phyloP scores from a whole-genome alignment of 92 coral and sea anemone genomes.

The Parazoanthus darwini region DNA sequence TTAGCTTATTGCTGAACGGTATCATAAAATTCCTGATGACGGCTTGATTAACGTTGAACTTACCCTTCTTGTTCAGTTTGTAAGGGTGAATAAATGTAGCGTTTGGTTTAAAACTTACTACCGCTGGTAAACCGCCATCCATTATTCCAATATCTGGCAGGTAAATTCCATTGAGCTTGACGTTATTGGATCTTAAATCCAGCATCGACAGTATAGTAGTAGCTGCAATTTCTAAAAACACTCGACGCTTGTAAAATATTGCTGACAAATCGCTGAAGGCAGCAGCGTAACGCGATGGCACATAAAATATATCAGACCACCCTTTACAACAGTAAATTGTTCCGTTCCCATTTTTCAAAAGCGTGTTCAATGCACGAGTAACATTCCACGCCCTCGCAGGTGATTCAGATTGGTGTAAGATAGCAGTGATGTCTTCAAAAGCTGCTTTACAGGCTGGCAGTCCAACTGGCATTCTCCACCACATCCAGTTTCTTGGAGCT shows the following conservation, averaged over 20 bases:
- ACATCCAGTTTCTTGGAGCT: constrained; percentile 25
- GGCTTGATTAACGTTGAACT: neutral
- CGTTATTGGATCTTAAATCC: constrained; percentile 38
- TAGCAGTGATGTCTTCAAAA: neutral
- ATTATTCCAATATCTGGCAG: constrained; percentile 31
- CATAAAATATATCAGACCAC: constrained; percentile 61
- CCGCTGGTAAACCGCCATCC: constrained; percentile 17
- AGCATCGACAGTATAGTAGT: constrained; percentile 58
- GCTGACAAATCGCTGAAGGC: constrained; percentile 45
- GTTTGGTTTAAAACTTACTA: neutral
- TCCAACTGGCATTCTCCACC: constrained; percentile 22
- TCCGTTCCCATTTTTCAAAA: constrained; percentile 42
- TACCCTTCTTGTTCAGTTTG: constrained; percentile 18
- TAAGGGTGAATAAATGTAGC: constrained; percentile 46
- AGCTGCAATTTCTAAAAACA: constrained; percentile 64
- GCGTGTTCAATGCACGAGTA: constrained; percentile 28
- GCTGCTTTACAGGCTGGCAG: constrained; percentile 2
- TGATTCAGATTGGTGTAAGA: neutral
- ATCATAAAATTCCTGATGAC: neutral
- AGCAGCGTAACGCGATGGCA: constrained; percentile 49
- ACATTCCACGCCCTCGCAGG: neutral
- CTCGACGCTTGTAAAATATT: constrained; percentile 53
- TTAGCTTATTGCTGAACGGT: neutral
- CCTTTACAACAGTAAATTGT: constrained; percentile 20
- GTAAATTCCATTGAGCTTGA: constrained; percentile 43